phyloP scores from a whole-genome alignment of 2,113 vertebrate genomes.

The Malurus alboscapulatus region DNA sequence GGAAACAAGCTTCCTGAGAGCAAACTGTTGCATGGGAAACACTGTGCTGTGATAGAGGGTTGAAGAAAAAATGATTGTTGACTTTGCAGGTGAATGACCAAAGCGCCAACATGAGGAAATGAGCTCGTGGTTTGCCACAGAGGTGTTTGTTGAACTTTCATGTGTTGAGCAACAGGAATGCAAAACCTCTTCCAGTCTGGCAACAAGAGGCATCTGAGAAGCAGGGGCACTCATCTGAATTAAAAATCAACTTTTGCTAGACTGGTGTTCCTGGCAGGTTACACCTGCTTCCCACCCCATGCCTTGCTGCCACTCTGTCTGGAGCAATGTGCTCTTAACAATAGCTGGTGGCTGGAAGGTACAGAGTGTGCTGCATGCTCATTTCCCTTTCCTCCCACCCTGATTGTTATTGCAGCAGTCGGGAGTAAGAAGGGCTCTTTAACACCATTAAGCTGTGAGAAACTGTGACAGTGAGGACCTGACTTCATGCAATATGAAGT shows the following conservation, averaged over 20 bases:
- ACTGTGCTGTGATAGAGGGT: background rate
- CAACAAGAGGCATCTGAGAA: background rate
- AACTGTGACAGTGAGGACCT: slow-evolving; percentile 4
- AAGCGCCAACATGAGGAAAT: background rate
- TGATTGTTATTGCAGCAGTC: slow-evolving; percentile 55
- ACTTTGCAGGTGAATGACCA: background rate
- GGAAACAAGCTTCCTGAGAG: background rate
- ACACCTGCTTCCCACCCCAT: slow-evolving; percentile 60
- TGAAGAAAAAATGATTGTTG: background rate
- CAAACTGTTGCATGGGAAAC: background rate
- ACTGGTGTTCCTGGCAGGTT: slow-evolving; percentile 40
- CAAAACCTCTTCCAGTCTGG: background rate
- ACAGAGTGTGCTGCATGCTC: slow-evolving; percentile 67
- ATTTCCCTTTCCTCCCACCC: slow-evolving; percentile 72
- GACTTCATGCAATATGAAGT: background rate
- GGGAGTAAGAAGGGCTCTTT: slow-evolving; percentile 29
- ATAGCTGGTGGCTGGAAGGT: slow-evolving; percentile 77
- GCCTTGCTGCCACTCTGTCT: slow-evolving; percentile 64
- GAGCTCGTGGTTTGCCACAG: background rate
- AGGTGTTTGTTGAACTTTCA: background rate
- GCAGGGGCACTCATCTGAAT: background rate
- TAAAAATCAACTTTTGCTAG: slow-evolving; percentile 14
- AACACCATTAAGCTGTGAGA: slow-evolving; percentile 22
- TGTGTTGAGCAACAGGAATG: background rate
- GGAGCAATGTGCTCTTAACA: slow-evolving; percentile 64